A percentile compares a stretch with the other conserved stretches of the same genome.
These are phyloP conservation scores for Lutraria rhynchaena DNA, from an alignment of 1,140 invertebrate species.

Conservation along the genomic window DNA sequence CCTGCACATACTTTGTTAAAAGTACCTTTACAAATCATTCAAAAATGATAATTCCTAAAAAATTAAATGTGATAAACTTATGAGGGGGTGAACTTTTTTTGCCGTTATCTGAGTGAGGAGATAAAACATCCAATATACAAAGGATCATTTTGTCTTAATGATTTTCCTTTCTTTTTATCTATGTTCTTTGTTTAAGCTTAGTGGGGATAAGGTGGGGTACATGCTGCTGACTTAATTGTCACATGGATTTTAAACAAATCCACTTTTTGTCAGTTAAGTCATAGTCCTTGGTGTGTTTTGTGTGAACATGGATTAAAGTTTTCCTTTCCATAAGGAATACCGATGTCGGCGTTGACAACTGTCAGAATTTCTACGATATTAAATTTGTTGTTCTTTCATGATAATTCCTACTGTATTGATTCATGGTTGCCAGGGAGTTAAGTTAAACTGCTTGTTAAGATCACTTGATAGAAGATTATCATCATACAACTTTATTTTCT, in stretches of 20 bases:
- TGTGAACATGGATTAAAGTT: slow-evolving; percentile 38
- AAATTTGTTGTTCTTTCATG: slow-evolving; percentile 26
- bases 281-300: background rate
- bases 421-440: slow-evolving; percentile 12
- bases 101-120: too few species aligned
- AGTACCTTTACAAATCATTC: too few species aligned
- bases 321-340: background rate
- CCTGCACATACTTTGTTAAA: too few species aligned
- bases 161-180: background rate
- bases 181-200: background rate
- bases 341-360: slow-evolving; percentile 8
- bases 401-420: background rate
- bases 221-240: slow-evolving; percentile 27
- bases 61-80: too few species aligned
- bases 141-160: slow-evolving; percentile 1
- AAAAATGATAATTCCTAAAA: too few species aligned
- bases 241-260: slow-evolving; percentile 19
- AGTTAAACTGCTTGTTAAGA: background rate
- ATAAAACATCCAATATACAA: too few species aligned
- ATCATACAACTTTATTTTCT: too few species aligned
- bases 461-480: too few species aligned
- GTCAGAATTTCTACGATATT: background rate
- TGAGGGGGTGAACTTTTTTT: too few species aligned
- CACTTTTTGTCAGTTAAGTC: slow-evolving; percentile 14
- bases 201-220: background rate